Evolutionary conservation across 92 coral and sea anemone species (phyloP).

Genomic region (Zoanthus gigantus): DNA sequence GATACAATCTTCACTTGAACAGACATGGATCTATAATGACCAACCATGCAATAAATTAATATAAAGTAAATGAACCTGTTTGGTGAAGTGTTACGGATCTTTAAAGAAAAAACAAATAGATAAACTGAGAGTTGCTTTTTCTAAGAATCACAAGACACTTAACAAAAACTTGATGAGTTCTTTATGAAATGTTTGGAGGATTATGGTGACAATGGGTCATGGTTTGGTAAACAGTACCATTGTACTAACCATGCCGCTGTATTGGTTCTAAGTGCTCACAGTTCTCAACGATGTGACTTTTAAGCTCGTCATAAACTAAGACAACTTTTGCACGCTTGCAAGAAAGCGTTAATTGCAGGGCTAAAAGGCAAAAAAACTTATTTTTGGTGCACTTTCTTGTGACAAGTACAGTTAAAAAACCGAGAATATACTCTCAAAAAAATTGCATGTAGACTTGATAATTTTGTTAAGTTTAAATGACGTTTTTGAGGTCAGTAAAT

Average conservation of each 20-base stretch:
- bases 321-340: slow-evolving; percentile 17
- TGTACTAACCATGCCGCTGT: not conserved
- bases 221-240: not conserved
- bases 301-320: not conserved
- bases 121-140: not conserved
- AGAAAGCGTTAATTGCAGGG: not conserved
- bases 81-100: not conserved
- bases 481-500: slow-evolving; percentile 24
- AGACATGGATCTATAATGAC: too few relatives aligned
- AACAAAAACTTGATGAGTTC: not conserved
- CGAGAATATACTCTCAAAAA: not conserved
- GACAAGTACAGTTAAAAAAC: not conserved
- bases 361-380: not conserved
- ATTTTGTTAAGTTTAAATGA: slow-evolving; percentile 19
- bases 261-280: not conserved
- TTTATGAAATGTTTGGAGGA: not conserved
- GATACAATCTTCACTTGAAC: too few relatives aligned
- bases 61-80: not conserved
- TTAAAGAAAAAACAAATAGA: not conserved
- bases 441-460: not conserved
- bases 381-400: not conserved
- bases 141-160: not conserved
- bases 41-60: not conserved
- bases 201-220: slow-evolving; percentile 2
- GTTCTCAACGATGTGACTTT: not conserved